Evolutionary conservation across 1,140 invertebrate species (phyloP).

Genomic region (Colletes latitarsis): DNA sequence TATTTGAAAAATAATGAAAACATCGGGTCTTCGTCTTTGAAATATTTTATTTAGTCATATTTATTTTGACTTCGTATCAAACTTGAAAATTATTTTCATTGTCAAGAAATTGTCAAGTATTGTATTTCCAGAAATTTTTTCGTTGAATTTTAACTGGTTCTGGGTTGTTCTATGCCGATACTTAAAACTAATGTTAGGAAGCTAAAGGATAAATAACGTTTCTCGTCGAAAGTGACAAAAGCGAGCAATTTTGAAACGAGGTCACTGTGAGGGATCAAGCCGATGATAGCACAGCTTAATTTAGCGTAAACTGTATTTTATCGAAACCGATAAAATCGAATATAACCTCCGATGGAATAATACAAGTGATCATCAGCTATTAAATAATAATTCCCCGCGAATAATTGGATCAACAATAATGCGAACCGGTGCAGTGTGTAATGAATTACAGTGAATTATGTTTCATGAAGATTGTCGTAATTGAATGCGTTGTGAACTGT

Average conservation of each 20-base stretch:
- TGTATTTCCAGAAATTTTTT: too few species aligned
- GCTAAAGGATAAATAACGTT: not conserved
- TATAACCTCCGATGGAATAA: constrained; percentile 3
- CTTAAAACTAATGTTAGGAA: not conserved
- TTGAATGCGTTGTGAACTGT: not conserved
- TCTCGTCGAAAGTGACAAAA: constrained; percentile 26
- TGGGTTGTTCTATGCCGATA: not conserved
- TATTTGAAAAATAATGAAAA: too few species aligned
- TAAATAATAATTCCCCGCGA: constrained; percentile 35
- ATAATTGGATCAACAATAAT: constrained; percentile 11
- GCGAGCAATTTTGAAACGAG: constrained; percentile 24
- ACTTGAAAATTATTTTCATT: too few species aligned
- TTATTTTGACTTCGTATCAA: not conserved
- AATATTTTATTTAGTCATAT: too few species aligned
- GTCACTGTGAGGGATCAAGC: constrained; percentile 25
- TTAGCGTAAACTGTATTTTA: constrained; percentile 45
- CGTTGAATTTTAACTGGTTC: too few species aligned
- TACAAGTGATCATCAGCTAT: constrained; percentile 28
- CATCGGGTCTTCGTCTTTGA: too few species aligned
- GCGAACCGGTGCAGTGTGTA: not conserved
- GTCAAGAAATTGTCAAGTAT: too few species aligned
- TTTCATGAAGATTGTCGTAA: not conserved
- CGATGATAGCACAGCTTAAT: constrained; percentile 26
- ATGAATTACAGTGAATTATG: not conserved
- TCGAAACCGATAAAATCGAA: constrained; percentile 25